Evolutionary conservation across 2,113 vertebrate genomes (phyloP).

Genomic region (Ibidorhyncha struthersii): DNA sequence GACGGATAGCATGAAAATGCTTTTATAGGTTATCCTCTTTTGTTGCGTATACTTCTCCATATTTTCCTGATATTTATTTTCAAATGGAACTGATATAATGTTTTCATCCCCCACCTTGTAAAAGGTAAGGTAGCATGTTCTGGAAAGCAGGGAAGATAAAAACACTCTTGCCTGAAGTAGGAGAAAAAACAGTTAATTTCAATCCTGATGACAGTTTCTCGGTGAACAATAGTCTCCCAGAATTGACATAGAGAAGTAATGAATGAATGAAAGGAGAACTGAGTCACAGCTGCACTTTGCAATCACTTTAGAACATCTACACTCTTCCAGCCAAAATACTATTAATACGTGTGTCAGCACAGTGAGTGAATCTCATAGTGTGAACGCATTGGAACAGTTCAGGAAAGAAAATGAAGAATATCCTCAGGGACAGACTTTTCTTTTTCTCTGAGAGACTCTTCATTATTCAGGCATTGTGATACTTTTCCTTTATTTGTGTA

Average conservation of each 20-base stretch:
- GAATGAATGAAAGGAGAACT: constrained; percentile 85
- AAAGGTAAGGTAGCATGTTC: not conserved
- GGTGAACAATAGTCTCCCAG: constrained; percentile 87
- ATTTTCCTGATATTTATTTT: not conserved
- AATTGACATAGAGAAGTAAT: constrained; percentile 87
- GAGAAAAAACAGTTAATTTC: constrained; percentile 83
- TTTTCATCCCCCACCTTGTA: not conserved
- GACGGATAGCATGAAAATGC: not conserved
- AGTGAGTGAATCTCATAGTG: constrained; percentile 81
- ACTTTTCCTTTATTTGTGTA: constrained; percentile 91
- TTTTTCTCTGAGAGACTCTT: constrained; percentile 80
- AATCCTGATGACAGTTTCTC: constrained; percentile 83
- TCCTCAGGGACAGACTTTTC: constrained; percentile 84
- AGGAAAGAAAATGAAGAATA: constrained; percentile 83
- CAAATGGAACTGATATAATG: not conserved
- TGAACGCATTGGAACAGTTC: constrained; percentile 74
- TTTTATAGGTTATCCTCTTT: not conserved
- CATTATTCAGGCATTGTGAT: constrained; percentile 90
- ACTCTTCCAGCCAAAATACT: constrained; percentile 86
- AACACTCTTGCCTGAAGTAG: constrained; percentile 34
- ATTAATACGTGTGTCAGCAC: constrained; percentile 94
- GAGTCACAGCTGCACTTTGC: constrained; percentile 87
- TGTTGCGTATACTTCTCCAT: not conserved
- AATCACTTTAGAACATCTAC: constrained; percentile 88
- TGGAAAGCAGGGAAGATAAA: constrained; percentile 17